Base-by-base conservation (phyloP, 2,113 vertebrate genomes). In the Prunella himalayana region DNA sequence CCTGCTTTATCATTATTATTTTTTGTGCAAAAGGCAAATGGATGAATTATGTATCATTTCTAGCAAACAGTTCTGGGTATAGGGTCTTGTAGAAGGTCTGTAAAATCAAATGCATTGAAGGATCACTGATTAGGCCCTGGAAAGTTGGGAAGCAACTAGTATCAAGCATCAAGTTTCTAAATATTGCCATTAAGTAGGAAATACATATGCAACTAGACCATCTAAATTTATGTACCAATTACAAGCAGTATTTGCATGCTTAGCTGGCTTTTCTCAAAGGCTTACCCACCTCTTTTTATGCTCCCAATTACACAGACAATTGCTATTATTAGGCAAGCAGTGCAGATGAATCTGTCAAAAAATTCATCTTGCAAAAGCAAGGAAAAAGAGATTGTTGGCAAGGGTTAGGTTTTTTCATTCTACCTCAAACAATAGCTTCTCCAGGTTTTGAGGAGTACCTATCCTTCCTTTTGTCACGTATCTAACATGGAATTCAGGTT, bases 221-320 rank as follows among this genome's bases (percentile, higher is more conserved):
- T 72, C 88, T 83, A 75, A 94, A 88, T 96, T 92, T 95, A 83
- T 64, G 79, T 88, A 78, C 64, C 82, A 96, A 86, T 96, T 96
- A 94, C 92, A 92, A 96, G 75, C 35, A 63, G 30, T 9, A n/a
- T 91, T 96, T 95, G 50, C 71, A 93, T 88, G 82, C 80, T 77
- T 95, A 91, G 54, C 30, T 93, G 68, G 39, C 68, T 91, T 93
- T 90, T 44, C 71, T 83, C 92, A 95, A 92, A 95, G 84, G 50
- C 71, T 77, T 77, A 88, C 42, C 82, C 66, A 86, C 75, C 75
- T 94, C 90, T 93, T 91, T 95, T 88, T 91, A 82, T 94, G 84
- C 82, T 94, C 59, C 70, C 6, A 94, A 76, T 96, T 96, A 92
- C 54, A 85, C 66, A 93, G 82, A 86, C 54, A 91, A 92, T 82